Base-by-base conservation (phyloP, 2,113 vertebrate genomes). In the Festucalex cinctus region DNA sequence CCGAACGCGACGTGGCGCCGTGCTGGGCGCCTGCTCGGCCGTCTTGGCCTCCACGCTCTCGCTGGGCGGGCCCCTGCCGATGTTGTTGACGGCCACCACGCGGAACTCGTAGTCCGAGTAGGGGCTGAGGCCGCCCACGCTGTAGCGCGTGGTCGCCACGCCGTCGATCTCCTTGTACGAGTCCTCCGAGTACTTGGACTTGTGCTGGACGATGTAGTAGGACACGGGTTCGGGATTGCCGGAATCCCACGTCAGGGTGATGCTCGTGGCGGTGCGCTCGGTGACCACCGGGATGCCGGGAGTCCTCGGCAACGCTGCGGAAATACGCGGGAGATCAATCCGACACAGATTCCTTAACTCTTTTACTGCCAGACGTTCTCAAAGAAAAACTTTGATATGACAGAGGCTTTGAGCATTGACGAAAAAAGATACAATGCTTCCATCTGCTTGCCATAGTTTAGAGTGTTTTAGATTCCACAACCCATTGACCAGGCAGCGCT, bases 91-190 rank as follows among this genome's bases (percentile, higher is more conserved):
- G 3, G 95, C 97, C 73, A 98, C 92, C 26, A 99, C 95, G 9
- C 94, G 91, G 80, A 99, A 98, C 81, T 99, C 97, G 24, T 99
- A 99, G 75, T 99, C 98, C 0, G 98, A 99, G 83, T 98, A 99
- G 0, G 98, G 98, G 77, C 97, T 98, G 51, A 99, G 92, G 36
- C 98, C 98, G 3, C 97, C 98, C 9, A 99, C 96, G 1, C 96
- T 99, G 73, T 99, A 99, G 46, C 98, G 94, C 0, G 98, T 99
- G 51, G 98, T 99, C 36, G 97, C 97, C 8, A 99, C 96, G 0
- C 98, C 96, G 70, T 99, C 97, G 0, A 99, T 98, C 91, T 99
- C 98, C 81, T 99, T 98, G 85, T 94, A 98, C 0, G 84, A 83
- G 87, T 98, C 96, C 57, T 98, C 97, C 0, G 95, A 94, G 81